Evolutionary conservation across 64 coral and sea anemone genomes (phyloP), one percentile per base, ranked within the genome.

Genomic region (Pocillopora verrucosa): DNA sequence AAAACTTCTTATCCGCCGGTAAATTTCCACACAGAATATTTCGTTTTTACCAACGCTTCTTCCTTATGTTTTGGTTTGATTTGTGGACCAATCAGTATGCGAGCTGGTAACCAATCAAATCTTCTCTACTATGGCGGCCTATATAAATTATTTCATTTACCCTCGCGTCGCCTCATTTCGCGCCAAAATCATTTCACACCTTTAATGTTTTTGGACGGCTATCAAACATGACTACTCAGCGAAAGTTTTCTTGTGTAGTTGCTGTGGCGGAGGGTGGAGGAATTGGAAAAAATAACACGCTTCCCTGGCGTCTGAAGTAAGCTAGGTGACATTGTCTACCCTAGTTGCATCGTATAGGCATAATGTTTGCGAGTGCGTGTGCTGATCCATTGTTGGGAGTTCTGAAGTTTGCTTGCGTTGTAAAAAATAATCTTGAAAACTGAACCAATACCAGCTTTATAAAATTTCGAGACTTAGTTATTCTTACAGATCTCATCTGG

Each of bases 291-390:
- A 75, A 92, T 26, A 91, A 87, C 51, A 72, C 70, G 1, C 87
- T 95, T 20, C 84, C 94, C 3, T 95, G 94, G 94, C 79, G 83
- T 57, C 72, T 95, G 45, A 70, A 69, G 94, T 95, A 86, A 95
- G 73, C 25, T 74, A 5, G 24, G 13, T 30, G 61, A 69, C n/a
- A 9, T 16, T 83, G 41, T 73, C 60, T 60, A 56, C 0, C 45
- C 30, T 10, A 84, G 61, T 51, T 62, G n/a, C 14, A 14, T 61
- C 34, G 14, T 5, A 22, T 64, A 30, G 16, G 64, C 56, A 67
- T 11, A 1, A 60, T 60, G 19, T 82, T 9, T 4, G 11, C 60
- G 3, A 4, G 56, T 45, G 59, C n/a, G 3, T 87, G 19, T 7
- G 41, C 3, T 51, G 41, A 51, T 51, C 63, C 61, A 16, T 6